Conservation (phyloP, 2,113 vertebrate genomes). For the Ictalurus furcatus region DNA sequence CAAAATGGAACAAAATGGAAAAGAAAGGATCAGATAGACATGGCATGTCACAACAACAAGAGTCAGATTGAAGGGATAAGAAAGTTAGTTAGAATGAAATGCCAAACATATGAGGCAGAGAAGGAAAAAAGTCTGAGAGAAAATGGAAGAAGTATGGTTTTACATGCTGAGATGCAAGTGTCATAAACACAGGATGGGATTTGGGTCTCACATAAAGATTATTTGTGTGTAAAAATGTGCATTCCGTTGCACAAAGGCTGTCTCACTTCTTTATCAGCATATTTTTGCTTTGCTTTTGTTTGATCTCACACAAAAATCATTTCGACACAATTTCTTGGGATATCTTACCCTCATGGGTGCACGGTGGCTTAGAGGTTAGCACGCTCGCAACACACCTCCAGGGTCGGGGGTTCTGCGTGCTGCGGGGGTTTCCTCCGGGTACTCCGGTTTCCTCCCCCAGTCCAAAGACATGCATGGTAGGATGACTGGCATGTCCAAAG, state of each 20-base stretch:
- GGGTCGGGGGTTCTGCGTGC: too few relatives aligned
- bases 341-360: too few relatives aligned
- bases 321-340: neutral
- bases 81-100: neutral
- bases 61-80: neutral
- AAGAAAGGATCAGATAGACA: neutral
- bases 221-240: neutral
- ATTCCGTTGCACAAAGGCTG: neutral
- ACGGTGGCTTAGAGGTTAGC: too few relatives aligned
- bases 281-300: neutral
- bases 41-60: neutral
- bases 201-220: slow-evolving; percentile 26
- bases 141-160: neutral
- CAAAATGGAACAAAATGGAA: neutral
- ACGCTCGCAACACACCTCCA: too few relatives aligned
- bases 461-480: too few relatives aligned
- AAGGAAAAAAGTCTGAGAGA: neutral
- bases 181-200: slow-evolving; percentile 37
- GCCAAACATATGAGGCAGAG: neutral
- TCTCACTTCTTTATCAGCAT: neutral
- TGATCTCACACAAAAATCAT: neutral
- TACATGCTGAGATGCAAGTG: neutral
- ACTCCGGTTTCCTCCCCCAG: too few relatives aligned
- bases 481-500: too few relatives aligned
- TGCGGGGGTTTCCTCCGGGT: too few relatives aligned